Conservation (phyloP, 35 echinoderm and acorn worm species). For the Heliocidaris erythrogramma region DNA sequence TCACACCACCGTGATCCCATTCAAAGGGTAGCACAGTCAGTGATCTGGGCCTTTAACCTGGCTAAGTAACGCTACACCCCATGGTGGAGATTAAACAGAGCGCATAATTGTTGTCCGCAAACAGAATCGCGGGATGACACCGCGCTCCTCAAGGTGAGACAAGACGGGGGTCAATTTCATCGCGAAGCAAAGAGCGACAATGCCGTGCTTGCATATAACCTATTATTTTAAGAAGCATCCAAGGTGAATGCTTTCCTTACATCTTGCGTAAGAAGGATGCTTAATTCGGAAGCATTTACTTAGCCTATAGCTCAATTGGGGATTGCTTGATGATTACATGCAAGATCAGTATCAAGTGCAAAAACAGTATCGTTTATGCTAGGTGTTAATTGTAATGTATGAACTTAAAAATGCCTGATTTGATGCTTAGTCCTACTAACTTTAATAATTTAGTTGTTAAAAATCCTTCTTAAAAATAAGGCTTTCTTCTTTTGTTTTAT, state of each 20-base stretch:
- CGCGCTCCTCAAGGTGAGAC: not conserved
- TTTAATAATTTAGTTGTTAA: no score
- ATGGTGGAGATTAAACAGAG: not conserved
- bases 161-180: not conserved
- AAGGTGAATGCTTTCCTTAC: not conserved
- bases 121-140: not conserved
- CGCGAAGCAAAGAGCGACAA: not conserved
- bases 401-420: no score
- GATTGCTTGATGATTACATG: not conserved
- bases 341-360: not conserved
- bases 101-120: slow-evolving; percentile 16
- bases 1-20: not conserved
- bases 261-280: not conserved
- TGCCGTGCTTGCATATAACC: not conserved
- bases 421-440: no score
- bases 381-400: no score
- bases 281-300: not conserved
- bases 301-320: not conserved
- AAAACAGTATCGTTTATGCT: no score
- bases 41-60: not conserved
- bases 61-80: not conserved
- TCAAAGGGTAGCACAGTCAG: not conserved
- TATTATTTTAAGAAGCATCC: not conserved
- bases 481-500: no score
- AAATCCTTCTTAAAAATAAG: no score